Conservation (phyloP, 1,140 invertebrate genomes). For the Nasonia vitripennis region DNA sequence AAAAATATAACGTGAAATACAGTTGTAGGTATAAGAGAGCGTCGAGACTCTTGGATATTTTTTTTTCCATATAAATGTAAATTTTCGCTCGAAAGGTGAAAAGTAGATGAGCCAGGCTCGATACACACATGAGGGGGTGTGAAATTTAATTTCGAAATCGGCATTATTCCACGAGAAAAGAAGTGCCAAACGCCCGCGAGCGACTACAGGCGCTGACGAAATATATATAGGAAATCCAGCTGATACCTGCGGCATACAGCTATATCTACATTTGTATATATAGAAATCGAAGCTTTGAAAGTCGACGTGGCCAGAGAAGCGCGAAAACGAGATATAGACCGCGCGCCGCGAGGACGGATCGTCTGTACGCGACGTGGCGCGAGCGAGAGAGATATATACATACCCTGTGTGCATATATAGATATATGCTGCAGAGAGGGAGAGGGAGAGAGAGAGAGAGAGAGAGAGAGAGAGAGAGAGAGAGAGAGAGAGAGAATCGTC, state of each 20-base stretch:
- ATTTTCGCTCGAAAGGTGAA: not conserved
- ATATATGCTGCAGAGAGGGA: not conserved
- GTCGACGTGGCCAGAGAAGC: constrained; percentile 3
- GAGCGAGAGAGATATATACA: no score
- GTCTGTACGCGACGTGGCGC: constrained; percentile 22
- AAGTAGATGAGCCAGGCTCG: not conserved
- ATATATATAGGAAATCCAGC: not conserved
- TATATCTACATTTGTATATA: not conserved
- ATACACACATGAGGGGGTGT: not conserved
- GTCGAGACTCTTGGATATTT: not conserved
- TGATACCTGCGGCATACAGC: not conserved
- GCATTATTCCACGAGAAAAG: not conserved
- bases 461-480: not conserved
- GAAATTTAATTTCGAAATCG: not conserved
- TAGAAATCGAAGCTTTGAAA: constrained; percentile 19
- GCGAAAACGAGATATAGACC: constrained; percentile 21
- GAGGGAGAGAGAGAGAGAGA: not conserved
- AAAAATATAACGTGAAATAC: not conserved
- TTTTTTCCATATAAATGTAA: not conserved
- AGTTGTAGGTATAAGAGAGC: not conserved
- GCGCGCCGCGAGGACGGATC: not conserved
- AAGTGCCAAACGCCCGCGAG: no score
- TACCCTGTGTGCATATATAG: not conserved
- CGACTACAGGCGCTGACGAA: not conserved
- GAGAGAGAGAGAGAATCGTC: constrained; percentile 35